Evolutionary conservation across 2,888 invertebrate species (phyloP).

Genomic region (Mythimna pallens): DNA sequence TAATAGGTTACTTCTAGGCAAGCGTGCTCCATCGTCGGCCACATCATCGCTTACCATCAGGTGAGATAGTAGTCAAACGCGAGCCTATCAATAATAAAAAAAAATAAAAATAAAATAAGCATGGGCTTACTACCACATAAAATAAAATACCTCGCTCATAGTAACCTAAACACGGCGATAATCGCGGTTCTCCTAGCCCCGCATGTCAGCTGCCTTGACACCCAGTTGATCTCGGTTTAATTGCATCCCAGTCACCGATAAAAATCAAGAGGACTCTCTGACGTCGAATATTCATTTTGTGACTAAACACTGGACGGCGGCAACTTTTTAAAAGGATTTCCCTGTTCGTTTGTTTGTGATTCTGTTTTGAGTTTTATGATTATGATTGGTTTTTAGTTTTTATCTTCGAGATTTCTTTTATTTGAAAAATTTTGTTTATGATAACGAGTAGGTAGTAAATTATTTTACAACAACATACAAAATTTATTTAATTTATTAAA

Average conservation of each 20-base stretch:
- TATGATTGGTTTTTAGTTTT: not conserved
- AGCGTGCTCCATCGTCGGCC: too few species aligned
- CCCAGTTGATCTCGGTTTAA: constrained; percentile 75
- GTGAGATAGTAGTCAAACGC: too few species aligned
- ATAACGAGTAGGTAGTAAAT: too few species aligned
- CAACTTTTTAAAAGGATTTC: constrained; percentile 54
- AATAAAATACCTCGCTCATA: not conserved
- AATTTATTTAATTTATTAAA: too few species aligned
- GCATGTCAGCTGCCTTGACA: constrained; percentile 67
- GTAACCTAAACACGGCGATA: not conserved
- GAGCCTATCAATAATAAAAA: too few species aligned
- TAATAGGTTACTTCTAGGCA: too few species aligned
- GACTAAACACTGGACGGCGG: constrained; percentile 33
- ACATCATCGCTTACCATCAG: too few species aligned
- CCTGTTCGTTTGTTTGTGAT: constrained; percentile 6
- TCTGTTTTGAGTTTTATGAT: constrained; percentile 13
- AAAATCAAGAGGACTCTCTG: constrained; percentile 60
- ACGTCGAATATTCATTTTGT: constrained; percentile 45
- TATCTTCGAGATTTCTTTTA: too few species aligned
- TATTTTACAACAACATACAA: too few species aligned
- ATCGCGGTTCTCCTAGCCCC: constrained; percentile 65
- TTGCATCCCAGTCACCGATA: constrained; percentile 74
- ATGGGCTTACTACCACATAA: too few species aligned
- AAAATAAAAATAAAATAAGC: too few species aligned
- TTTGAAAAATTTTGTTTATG: too few species aligned